Percentiles rank a stretch among this genome's conserved stretches.
Conservation (phyloP, 2,113 vertebrate genomes). For the Colaptes auratus region DNA sequence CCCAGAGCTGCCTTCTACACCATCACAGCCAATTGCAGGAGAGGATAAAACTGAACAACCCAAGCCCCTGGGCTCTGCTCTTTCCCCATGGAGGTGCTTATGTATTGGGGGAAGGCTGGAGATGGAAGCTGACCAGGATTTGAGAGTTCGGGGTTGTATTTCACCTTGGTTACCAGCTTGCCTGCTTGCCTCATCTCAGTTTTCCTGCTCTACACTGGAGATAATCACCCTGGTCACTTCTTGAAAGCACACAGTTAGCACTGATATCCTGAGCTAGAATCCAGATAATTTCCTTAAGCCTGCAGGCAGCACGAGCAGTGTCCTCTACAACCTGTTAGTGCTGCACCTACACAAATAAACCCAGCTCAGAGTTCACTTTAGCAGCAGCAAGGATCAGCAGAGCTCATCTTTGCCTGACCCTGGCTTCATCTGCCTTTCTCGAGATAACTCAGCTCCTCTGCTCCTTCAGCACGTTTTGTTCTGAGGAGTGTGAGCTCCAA, state of each 20-base stretch:
- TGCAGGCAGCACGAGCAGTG: not conserved
- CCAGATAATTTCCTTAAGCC: not conserved
- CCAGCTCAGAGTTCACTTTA: not conserved
- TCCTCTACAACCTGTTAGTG: not conserved
- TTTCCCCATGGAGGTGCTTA: not conserved
- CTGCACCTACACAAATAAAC: not conserved
- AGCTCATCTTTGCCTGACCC: not conserved
- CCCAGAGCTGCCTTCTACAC: not conserved
- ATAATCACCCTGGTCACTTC: not conserved
- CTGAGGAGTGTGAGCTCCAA: not conserved
- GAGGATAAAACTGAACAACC: rapidly evolving
- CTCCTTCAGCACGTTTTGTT: not conserved
- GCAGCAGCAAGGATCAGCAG: not conserved
- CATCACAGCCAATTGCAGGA: not conserved
- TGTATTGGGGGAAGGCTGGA: not conserved
- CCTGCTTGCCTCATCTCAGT: not conserved
- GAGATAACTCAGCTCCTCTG: not conserved
- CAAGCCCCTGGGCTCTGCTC: not conserved
- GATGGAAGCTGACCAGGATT: not conserved
- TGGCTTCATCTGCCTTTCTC: not conserved
- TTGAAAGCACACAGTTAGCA: not conserved
- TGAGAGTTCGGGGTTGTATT: not conserved
- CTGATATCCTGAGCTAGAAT: not conserved
- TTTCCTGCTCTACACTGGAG: not conserved
- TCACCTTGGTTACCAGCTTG: not conserved